These are phyloP conservation scores for Botrylloides violaceus DNA, from an alignment of 23 tunicate genomes.

Conservation along the genomic window DNA sequence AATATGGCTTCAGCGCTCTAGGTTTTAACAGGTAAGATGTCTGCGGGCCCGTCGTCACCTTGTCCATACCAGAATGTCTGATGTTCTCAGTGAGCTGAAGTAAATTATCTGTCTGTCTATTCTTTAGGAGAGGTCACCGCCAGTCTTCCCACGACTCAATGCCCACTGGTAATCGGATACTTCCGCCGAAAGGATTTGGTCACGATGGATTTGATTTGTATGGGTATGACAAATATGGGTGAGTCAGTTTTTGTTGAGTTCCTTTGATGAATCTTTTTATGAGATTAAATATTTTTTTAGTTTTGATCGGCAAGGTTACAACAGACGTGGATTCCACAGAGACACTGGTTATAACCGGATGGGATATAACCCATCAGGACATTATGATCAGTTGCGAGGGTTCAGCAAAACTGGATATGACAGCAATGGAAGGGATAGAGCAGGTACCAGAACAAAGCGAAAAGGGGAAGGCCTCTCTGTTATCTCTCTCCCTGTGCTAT, in stretches of 20 bases:
- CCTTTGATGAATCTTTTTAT: background rate
- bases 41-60: background rate
- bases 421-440: slow-evolving; percentile 43
- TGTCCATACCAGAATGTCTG: no score
- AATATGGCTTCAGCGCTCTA: slow-evolving; percentile 61
- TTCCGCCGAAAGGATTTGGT: slow-evolving; percentile 75
- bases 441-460: no score
- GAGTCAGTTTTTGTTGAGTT: background rate
- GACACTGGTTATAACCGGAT: slow-evolving; percentile 65
- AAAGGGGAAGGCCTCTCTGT: no score
- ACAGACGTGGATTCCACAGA: slow-evolving; percentile 45
- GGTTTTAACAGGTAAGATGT: slow-evolving; percentile 57
- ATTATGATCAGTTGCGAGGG: slow-evolving; percentile 38
- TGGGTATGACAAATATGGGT: slow-evolving; percentile 72
- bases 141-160: slow-evolving; percentile 57
- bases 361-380: slow-evolving; percentile 50
- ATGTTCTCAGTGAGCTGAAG: background rate
- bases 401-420: slow-evolving; percentile 36
- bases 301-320: slow-evolving; percentile 72
- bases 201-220: slow-evolving; percentile 65
- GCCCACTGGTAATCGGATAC: slow-evolving; percentile 53
- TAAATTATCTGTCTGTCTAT: background rate
- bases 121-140: slow-evolving; percentile 35
- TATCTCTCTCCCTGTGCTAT: no score
- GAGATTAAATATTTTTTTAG: slow-evolving; percentile 10